phyloP scores from a whole-genome alignment of 2,113 vertebrate genomes.

The Nipponia nippon region DNA sequence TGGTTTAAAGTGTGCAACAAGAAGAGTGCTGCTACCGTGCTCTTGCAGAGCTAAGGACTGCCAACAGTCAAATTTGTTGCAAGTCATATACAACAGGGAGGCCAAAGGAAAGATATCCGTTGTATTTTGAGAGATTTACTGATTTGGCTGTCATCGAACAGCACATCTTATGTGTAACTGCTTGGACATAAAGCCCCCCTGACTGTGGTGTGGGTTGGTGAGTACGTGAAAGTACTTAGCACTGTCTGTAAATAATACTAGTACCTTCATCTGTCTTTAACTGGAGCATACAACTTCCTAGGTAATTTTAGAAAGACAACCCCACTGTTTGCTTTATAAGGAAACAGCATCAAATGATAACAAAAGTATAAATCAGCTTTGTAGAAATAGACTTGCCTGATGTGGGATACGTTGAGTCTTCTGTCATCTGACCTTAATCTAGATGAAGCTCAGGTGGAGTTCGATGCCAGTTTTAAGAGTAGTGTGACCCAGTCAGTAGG shows the following conservation, averaged over 20 bases:
- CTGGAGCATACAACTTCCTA: neutral
- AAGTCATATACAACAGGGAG: neutral
- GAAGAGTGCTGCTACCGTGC: fast-evolving
- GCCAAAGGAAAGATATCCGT: neutral
- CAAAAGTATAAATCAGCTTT: neutral
- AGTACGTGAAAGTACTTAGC: neutral
- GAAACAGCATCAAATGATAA: neutral
- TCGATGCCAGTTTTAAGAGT: neutral
- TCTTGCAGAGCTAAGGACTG: neutral
- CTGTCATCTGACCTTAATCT: neutral
- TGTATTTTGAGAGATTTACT: neutral
- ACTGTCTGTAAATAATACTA: neutral
- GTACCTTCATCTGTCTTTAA: neutral
- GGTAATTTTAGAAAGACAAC: neutral
- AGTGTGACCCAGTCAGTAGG: neutral
- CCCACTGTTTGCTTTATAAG: neutral
- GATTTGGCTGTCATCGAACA: neutral
- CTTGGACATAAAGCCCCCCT: neutral
- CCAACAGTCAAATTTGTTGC: neutral
- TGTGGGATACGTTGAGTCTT: neutral
- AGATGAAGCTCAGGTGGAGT: neutral
- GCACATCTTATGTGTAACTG: neutral
- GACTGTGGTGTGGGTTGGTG: neutral
- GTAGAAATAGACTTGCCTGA: neutral
- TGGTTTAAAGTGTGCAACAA: neutral